Base-by-base conservation (phyloP, 2,888 invertebrate genomes). In the Apodemia mormo region DNA sequence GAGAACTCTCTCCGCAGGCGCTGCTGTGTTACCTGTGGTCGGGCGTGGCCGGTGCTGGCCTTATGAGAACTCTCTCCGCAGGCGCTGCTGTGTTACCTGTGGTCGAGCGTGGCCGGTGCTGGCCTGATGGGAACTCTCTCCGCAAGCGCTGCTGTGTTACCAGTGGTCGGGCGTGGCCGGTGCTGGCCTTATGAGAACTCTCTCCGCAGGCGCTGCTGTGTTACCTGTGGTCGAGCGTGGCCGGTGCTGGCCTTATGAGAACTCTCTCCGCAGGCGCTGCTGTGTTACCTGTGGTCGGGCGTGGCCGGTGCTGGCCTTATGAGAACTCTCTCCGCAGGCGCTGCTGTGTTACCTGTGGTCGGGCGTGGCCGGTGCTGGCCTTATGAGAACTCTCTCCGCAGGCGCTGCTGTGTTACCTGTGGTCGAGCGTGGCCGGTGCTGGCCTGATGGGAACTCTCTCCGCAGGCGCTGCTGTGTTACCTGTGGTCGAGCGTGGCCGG, bases 301-400 rank as follows among this genome's bases (percentile, higher is more conserved):
- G 78, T 96, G 96, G 0, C 85, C 86, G 0, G 86, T 84, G 67
- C 90, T 83, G 70, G 86, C 85, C 81, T n/a, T n/a, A n/a, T n/a
- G 2, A 1, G 33, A 8, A 2, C 6, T 8, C 29, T 9, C 7
- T 30, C 29, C 10, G 58, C 30, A 12, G 29, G 9, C n/a, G 29
- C 29, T 4, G 29, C 22, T 22, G 29, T 9, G 40, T 40, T 9
- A 58, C 58, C 58, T 30, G 30, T 30, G 10, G 1, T 6, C 12
- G 95, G 9, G 75, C 78, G 78, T 96, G 96, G 0, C 85, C 86
- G 0, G 86, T 84, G 67, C 90, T 83, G 70, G 86, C 85, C 81
- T 22, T 22, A 22, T 22, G 22, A 22, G 22, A 22, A 22, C 22
- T 22, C 22, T 22, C 22, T 22, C 0, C 22, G 22, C 22, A 22